Evolutionary conservation across 1,140 invertebrate species (phyloP), one percentile per base, ranked within the genome.

Genomic region (Ostrea denselamellosa): DNA sequence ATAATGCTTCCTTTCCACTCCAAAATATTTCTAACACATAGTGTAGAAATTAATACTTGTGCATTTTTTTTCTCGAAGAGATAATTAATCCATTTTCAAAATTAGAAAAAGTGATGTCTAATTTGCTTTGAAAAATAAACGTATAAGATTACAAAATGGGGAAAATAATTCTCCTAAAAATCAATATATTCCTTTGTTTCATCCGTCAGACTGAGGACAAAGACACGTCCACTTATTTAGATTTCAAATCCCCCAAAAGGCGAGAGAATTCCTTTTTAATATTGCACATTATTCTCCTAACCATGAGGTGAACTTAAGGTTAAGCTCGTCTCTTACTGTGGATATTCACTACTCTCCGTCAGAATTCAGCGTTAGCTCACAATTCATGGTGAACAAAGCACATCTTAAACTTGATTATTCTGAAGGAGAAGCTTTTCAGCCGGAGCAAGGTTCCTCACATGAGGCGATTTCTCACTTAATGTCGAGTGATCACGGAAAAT

Each of bases 181-280:
- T 77, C 68, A 34, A 77, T 77, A 25, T 14, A 77, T 28, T 77
- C 28, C 68, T 77, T 77, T 77, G 68, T 77, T 77, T 77, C 68
- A 77, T 77, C 14, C 28, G 25, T 34, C 10, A 17, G 14, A 2
- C 28, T 77, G 68, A 34, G 68, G 68, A 77, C 68, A 77, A 77
- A 77, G 68, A 77, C 68, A 28, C 68, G 22, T 77, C 68, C 68
- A 77, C 28, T 77, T 77, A 77, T 77, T 77, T 25, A 77, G 68
- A 14, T 25, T 77, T 77, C 28, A 34, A 77, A 77, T 28, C 14
- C 68, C 68, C 25, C 34, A 28, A 77, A 77, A 77, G 68, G 68
- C 68, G 68, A 77, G 68, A 77, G 28, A 34, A 77, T 77, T 77
- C 68, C 68, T 77, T 77, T n/a, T 77, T 77, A 77, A 77, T 77